Conservation (phyloP, 1,140 invertebrate species). For the Drosophila sp. region DNA sequence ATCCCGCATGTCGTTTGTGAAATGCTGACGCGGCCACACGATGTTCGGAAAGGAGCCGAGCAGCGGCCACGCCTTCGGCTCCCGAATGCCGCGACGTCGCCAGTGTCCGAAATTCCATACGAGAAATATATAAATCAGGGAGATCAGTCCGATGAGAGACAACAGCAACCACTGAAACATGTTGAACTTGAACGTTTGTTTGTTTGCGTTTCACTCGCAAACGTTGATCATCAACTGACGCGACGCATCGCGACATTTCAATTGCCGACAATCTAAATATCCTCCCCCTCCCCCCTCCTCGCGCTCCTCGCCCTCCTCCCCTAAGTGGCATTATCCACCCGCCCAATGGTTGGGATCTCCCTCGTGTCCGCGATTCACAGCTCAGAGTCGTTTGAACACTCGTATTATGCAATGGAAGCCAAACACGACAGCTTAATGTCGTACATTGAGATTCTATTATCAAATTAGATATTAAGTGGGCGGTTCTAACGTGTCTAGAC, state of each 20-base stretch:
- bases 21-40: conserved; percentile 62
- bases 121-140: conserved; percentile 74
- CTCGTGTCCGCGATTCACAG: no score
- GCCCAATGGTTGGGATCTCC: no score
- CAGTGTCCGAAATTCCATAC: conserved; percentile 84
- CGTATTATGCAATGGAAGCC: conserved; percentile 2
- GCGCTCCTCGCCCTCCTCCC: no score
- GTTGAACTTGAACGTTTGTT: background rate
- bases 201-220: background rate
- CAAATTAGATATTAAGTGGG: conserved; percentile 41
- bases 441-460: conserved; percentile 16
- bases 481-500: conserved; percentile 3
- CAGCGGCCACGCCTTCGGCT: conserved; percentile 63
- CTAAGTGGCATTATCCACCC: no score
- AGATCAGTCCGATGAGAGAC: conserved; percentile 7
- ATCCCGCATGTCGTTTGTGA: conserved; percentile 73
- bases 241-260: background rate
- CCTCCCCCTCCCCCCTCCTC: background rate
- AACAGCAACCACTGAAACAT: conserved; percentile 55
- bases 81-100: conserved; percentile 68
- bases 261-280: conserved; percentile 8
- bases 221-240: conserved; percentile 25
- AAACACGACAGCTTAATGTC: conserved; percentile 22
- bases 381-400: background rate
- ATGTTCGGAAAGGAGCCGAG: conserved; percentile 85